Conservation (phyloP, 1,140 invertebrate species). For the Neodiprion virginianus region DNA sequence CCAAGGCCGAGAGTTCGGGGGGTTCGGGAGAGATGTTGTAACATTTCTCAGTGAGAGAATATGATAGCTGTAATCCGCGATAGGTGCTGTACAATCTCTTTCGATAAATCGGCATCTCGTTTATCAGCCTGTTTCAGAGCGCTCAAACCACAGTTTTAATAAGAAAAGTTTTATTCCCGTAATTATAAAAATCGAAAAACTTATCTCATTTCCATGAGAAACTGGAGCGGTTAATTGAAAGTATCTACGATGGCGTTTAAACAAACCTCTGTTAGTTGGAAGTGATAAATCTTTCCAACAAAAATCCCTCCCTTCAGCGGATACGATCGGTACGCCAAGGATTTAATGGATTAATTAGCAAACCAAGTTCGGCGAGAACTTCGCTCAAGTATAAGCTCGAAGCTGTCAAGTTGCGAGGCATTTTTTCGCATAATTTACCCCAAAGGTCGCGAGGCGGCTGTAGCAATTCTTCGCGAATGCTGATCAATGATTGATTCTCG, state of each 20-base stretch:
- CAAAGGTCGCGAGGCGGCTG: not conserved
- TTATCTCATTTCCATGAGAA: slow-evolving; percentile 5
- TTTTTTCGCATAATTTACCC: not conserved
- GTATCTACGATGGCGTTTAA: not conserved
- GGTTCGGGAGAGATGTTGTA: not conserved
- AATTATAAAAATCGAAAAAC: slow-evolving; percentile 5
- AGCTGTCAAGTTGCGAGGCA: not conserved
- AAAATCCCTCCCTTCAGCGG: not conserved
- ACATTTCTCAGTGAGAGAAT: not conserved
- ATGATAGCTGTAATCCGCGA: not conserved
- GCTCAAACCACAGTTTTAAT: not conserved
- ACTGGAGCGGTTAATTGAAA: slow-evolving; percentile 1
- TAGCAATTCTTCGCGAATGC: not conserved
- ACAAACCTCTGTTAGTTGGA: not conserved
- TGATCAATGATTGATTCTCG: not conserved
- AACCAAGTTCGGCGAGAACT: not conserved
- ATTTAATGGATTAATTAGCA: too few species aligned
- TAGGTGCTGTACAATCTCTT: not conserved
- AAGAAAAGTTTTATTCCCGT: not conserved
- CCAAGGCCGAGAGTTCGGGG: not conserved
- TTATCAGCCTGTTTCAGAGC: not conserved
- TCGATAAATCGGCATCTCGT: not conserved
- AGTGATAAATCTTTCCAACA: not conserved
- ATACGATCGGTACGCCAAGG: not conserved
- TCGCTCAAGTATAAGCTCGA: not conserved